Percentiles rank a stretch among this genome's conserved stretches.
Conservation (phyloP, 2,888 invertebrate genomes). For the Catonia carolina region DNA sequence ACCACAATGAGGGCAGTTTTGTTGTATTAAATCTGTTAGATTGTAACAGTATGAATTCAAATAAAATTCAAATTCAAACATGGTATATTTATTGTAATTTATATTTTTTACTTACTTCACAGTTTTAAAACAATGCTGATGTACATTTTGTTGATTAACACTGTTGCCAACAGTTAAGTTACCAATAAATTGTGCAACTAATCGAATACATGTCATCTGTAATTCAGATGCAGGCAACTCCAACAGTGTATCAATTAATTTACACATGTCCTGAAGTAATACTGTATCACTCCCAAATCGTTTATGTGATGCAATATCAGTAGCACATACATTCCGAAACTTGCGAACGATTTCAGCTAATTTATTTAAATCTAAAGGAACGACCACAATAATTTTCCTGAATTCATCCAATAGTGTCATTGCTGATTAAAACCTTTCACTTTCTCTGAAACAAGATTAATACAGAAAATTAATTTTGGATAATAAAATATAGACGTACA, state of each 20-base stretch:
- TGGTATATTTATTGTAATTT: no score
- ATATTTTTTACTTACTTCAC: slow-evolving; percentile 47
- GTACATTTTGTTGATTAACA: slow-evolving; percentile 49
- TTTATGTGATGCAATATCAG: neutral
- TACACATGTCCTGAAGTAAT: neutral
- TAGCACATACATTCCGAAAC: slow-evolving; percentile 17
- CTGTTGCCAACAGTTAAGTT: slow-evolving; percentile 53
- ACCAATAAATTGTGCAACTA: slow-evolving; percentile 51
- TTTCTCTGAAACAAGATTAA: no score
- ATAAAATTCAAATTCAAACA: no score
- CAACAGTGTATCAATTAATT: neutral
- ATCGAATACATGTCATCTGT: slow-evolving; percentile 45
- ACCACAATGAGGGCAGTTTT: no score
- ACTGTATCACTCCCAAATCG: neutral
- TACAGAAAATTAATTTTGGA: no score
- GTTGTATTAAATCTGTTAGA: no score
- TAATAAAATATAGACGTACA: no score
- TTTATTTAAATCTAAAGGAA: slow-evolving; percentile 4
- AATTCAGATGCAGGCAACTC: slow-evolving; percentile 5
- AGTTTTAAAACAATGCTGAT: slow-evolving; percentile 48
- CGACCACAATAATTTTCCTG: no score
- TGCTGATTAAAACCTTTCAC: no score
- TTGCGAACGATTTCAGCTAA: slow-evolving; percentile 16
- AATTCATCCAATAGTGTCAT: no score
- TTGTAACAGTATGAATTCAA: no score